phyloP scores from a whole-genome alignment of 2,113 vertebrate genomes.

The Pelobates fuscus region DNA sequence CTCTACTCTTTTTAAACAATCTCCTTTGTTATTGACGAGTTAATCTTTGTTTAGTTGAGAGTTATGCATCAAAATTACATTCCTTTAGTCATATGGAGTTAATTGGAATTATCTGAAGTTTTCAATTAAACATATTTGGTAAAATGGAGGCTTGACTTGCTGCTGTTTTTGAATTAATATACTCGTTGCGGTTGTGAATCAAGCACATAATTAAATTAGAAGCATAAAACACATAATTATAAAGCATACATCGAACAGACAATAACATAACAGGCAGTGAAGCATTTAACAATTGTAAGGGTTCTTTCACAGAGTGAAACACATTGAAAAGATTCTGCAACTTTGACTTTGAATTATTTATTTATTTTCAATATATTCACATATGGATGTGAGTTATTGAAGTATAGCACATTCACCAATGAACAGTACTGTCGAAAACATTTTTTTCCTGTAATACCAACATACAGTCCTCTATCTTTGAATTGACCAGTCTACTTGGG shows the following conservation, averaged over 20 bases:
- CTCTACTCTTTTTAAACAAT: background rate
- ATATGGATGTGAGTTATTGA: background rate
- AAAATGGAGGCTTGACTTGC: background rate
- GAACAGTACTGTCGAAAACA: too few species aligned
- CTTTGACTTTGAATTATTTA: conserved; percentile 24
- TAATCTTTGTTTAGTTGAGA: conserved; percentile 5
- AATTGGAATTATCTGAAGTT: conserved; percentile 21
- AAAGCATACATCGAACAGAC: background rate
- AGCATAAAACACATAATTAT: conserved; percentile 10
- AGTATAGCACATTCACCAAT: too few species aligned
- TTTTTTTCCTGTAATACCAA: too few species aligned
- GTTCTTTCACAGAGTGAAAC: background rate
- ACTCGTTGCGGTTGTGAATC: conserved; percentile 12
- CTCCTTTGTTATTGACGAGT: background rate
- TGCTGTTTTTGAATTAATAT: conserved; percentile 11
- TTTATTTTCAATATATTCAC: background rate
- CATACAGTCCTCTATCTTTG: too few species aligned
- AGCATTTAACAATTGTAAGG: conserved; percentile 15
- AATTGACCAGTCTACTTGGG: too few species aligned
- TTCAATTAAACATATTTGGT: conserved; percentile 24
- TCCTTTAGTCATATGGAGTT: background rate
- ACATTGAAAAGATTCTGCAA: conserved; percentile 2
- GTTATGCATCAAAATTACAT: conserved; percentile 4
- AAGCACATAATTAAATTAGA: conserved; percentile 31
- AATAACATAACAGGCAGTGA: conserved; percentile 9